phyloP scores from a whole-genome alignment of 2,888 invertebrate genomes.

The Mylabris sibirica region DNA sequence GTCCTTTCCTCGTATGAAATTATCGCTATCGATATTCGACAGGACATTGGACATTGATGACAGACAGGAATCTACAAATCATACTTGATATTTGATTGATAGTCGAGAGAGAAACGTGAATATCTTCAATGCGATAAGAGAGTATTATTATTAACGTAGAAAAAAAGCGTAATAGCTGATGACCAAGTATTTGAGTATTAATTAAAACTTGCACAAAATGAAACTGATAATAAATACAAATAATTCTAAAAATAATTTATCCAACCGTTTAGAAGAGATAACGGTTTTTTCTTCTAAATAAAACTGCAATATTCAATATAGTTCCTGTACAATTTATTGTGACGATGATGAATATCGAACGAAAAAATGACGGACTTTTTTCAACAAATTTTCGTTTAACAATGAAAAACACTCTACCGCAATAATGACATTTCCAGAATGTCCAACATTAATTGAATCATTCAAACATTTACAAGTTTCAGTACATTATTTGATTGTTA shows the following conservation, averaged over 20 bases:
- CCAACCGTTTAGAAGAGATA: not conserved
- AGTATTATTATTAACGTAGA: too few relatives aligned
- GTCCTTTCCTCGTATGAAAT: slow-evolving; percentile 2
- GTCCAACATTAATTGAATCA: slow-evolving; percentile 8
- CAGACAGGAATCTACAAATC: not conserved
- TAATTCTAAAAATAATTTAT: not conserved
- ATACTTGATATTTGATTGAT: not conserved
- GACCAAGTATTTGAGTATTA: not conserved
- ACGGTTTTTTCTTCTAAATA: not conserved
- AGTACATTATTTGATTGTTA: slow-evolving; percentile 1
- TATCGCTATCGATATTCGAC: not conserved
- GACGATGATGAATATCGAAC: not conserved
- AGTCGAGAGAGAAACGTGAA: too few relatives aligned
- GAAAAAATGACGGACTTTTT: not conserved
- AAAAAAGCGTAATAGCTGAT: not conserved
- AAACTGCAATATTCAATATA: not conserved
- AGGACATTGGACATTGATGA: slow-evolving; percentile 1
- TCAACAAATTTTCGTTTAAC: not conserved
- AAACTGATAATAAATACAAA: not conserved
- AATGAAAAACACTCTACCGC: not conserved
- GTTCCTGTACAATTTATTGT: not conserved
- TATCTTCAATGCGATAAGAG: too few relatives aligned
- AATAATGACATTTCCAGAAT: slow-evolving; percentile 2
- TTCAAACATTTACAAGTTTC: slow-evolving; percentile 1
- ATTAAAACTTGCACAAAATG: not conserved